Base-by-base conservation (phyloP, 2,797 vertebrate species). In the Molossus alvarezi region DNA sequence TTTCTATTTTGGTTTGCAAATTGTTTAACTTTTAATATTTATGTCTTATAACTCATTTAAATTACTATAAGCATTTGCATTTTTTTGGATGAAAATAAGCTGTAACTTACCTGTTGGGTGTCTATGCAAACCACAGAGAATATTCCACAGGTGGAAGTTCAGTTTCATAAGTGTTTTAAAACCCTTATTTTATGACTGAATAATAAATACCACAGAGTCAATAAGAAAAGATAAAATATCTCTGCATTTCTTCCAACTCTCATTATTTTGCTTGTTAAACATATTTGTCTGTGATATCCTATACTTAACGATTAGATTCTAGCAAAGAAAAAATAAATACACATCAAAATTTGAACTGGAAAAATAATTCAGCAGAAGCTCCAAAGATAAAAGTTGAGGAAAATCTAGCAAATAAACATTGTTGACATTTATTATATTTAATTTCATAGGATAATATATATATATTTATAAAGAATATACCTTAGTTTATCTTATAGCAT, bases 111-210 rank as follows among this genome's bases (percentile, higher is more conserved):
- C 12, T 80, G 48, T 57, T 69, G 29, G 25, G 7, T 64, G 12
- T 4, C 5, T 77, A 41, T 37, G 9, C 5, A 11, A 67, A 29
- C 8, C 53, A 37, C 15, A 82, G 27, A 72, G 73, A 27, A 3
- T 4, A 33, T 60, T 53, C 27, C 20, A 4, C 9, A 62, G 5
- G 85, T 58, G 13, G 12, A 62, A 86, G 4, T 10, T 91, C 48
- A 71, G 12, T 58, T 53, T 80, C 51, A 57, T 64, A 84, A 75
- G 83, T 82, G 23, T 53, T 91, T 94, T 60, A 62, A 87, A 58
- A 72, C 58, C 21, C 53, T 0, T 73, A 67, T 85, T 79, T 92
- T 79, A 73, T 73, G 14, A 69, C 81, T 69, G 17, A 33, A 20
- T 76, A 9, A 77, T 88, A 88, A 95, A 90, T 62, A 80, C 12